Base-by-base conservation (phyloP, 2,888 invertebrate genomes). In the Acronicta alni region DNA sequence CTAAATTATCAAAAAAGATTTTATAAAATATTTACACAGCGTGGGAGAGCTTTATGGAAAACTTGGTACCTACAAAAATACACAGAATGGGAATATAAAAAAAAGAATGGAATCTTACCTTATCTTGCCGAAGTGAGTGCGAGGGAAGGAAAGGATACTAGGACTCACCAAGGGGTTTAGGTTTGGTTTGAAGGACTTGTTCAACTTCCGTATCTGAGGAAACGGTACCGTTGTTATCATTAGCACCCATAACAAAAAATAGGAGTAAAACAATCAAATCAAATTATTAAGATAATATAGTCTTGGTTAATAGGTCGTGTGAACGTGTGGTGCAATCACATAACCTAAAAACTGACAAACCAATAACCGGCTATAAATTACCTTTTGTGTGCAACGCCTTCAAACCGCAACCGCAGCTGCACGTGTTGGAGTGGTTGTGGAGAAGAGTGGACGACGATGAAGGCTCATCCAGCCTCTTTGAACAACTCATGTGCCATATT, bases 311-410 rank as follows among this genome's bases (percentile, higher is more conserved):
- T n/a, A n/a, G 53, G 56, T 20, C 45, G 54, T 42, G 30, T 12
- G 30, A 39, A 54, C 68, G 85, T 80, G 80, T 91, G 91, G 91
- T 85, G 91, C 85, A 91, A 91, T 86, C 74, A 79, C 81, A 84
- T 91, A 91, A 91, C 91, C 91, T 91, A 72, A 85, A 90, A 90
- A 77, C 72, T 17, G 26, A 51, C 18, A 3, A n/a, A 17, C 4
- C 30, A 37, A 35, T 52, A 37, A 55, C 17, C 38, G 16, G 16
- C 0, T 14, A n/a, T 26, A 43, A 45, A 38, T 52, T 95, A 97
- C 97, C 96, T 95, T 97, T 97, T 0, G 96, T 97, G 79, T 97
- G 97, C 20, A 96, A 87, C 37, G 93, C 92, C 79, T 95, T 95
- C 16, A 94, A 92, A 30, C 95, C 95, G 83, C 96, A 97, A 20